Evolutionary conservation across 2,797 vertebrate species (phyloP), one percentile per base, ranked within the genome.

Genomic region (Telmatherina bonti): DNA sequence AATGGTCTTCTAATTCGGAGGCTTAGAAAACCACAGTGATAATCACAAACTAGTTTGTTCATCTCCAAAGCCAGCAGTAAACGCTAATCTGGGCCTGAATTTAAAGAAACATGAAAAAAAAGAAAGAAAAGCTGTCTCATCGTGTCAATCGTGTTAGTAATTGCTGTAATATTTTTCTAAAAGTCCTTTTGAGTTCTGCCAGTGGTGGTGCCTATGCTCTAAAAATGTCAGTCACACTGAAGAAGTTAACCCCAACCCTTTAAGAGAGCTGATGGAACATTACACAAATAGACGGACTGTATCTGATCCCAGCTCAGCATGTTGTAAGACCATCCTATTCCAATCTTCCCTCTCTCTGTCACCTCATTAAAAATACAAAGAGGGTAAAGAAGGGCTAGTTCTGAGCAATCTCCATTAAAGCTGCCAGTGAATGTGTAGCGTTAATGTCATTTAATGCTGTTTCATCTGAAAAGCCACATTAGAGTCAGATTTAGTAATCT

Each of bases 331-430:
- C 91, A 81, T 89, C 83, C 90, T 75, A 69, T 80, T 85, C 89
- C 90, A 88, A 92, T 91, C 88, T 86, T n/a, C 83, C 85, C 83
- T 89, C 88, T 92, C 84, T 87, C 82, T 88, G 88, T 92, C 90
- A 91, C 90, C 89, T 91, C 92, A 93, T 94, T 93, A 94, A 93
- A 93, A 92, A 91, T 86, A 93, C 91, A 94, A 93, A 93, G 89
- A 87, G 85, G 83, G 75, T 83, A 90, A 84, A 90, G 87, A 92
- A 88, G 88, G 86, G 85, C 83, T 86, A 62, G 90, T 91, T 88
- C 79, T 85, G 82, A 89, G 90, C 89, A 92, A 91, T 93, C 88
- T 88, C 62, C 45, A 84, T 88, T 93, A 89, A 92, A 92, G 86
- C 90, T 79, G 83, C 84, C 86, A 81, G 88, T 92, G 92, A 92